Base-by-base conservation (phyloP, 2,113 vertebrate species). In the Cariama cristata region DNA sequence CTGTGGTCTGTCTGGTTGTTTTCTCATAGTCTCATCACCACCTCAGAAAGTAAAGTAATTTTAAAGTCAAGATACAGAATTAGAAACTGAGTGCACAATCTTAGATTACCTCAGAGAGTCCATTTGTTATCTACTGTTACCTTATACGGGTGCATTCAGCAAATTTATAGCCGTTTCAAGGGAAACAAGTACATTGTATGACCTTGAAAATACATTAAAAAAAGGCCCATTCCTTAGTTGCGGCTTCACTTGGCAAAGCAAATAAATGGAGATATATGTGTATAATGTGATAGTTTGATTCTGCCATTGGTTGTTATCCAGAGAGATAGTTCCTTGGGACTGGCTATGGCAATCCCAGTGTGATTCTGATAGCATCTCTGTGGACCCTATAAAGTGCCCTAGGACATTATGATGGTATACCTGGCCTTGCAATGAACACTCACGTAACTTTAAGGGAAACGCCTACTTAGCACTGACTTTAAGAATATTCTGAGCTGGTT, bases 21-120 rank as follows among this genome's bases (percentile, higher is more conserved):
- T 94, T 67, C 81, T 81, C 74, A 73, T 86, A 90, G 86, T 89
- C 50, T 88, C 86, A 72, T 86, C 69, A 91, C 40, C 66, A 79
- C 50, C 33, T 67, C 47, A 83, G 84, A 81, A 96, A 97, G 71
- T 45, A 76, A 90, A 98, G 94, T 89, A 77, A 93, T 92, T 97
- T 97, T 88, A 97, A 92, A 98, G 97, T 97, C 96, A 97, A 90
- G 88, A 94, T 96, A 95, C 89, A 97, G 95, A 98, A 97, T 98
- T 97, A 98, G 94, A 77, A 95, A 93, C 58, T 56, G 8, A 90
- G 77, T 93, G 35, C 69, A 96, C 84, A 97, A 94, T 95, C 92
- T 94, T 93, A 96, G 96, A 96, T 97, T 95, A 93, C 74, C 79
- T 93, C 75, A 82, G 79, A 93, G 69, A 80, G 38, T 79, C 68